Percentiles rank a stretch among this genome's conserved stretches.
These are phyloP conservation scores for Poecilia wingei DNA, from an alignment of 2,797 vertebrate species.

Conservation along the genomic window DNA sequence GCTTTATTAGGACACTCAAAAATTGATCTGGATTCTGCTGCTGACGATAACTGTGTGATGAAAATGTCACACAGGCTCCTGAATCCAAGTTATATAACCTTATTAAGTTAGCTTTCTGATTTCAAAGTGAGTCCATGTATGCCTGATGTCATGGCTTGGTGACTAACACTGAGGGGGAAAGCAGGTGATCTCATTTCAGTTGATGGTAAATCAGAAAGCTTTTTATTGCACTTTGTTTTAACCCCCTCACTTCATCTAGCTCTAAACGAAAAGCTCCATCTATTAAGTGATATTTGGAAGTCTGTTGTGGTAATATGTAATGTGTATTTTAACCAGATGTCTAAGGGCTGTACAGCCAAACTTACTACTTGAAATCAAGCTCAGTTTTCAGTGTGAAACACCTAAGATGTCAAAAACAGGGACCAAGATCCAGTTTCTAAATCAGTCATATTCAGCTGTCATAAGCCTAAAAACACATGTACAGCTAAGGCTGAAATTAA, in stretches of 20 bases:
- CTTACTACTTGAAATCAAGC: neutral
- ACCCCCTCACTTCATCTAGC: neutral
- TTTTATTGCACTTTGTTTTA: neutral
- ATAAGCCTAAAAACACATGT: neutral
- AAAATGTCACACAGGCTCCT: neutral
- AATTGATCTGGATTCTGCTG: neutral
- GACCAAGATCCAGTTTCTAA: neutral
- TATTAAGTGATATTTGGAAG: neutral
- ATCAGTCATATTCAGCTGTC: neutral
- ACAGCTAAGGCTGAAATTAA: neutral
- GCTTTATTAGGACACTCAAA: no score
- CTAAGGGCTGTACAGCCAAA: neutral
- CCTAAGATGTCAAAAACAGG: neutral
- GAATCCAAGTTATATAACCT: neutral
- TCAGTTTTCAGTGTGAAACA: neutral
- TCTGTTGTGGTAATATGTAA: neutral
- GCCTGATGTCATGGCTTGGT: constrained; percentile 44
- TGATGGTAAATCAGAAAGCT: neutral
- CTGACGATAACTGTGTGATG: neutral
- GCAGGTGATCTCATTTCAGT: constrained; percentile 47
- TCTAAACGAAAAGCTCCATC: neutral
- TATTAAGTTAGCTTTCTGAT: neutral
- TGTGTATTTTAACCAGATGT: neutral
- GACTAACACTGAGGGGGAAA: constrained; percentile 46
- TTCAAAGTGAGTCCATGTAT: constrained; percentile 27